Evolutionary conservation across 2,888 invertebrate genomes (phyloP).

Genomic region (Brachyptera risi): DNA sequence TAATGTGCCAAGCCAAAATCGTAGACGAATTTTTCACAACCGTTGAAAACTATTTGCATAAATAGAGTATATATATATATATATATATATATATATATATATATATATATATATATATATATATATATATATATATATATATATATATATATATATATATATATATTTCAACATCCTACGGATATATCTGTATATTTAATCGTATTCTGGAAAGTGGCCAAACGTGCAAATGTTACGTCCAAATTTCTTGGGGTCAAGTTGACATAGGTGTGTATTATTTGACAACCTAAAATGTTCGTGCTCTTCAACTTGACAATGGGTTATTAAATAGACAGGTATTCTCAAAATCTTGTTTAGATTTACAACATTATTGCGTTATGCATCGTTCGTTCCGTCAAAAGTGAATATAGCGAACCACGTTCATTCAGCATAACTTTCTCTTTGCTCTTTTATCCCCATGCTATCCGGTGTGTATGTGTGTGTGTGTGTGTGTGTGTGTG

Average conservation of each 20-base stretch:
- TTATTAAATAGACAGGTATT: not conserved
- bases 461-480: no score
- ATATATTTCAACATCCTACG: no score
- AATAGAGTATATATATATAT: no score
- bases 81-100: no score
- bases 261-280: not conserved
- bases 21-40: no score
- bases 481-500: no score
- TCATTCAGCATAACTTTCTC: slow-evolving; percentile 11
- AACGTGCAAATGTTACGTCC: not conserved
- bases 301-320: slow-evolving; percentile 19
- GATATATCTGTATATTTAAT: not conserved
- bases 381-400: not conserved
- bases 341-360: not conserved
- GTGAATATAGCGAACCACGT: not conserved
- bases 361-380: not conserved
- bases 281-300: slow-evolving; percentile 3
- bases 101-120: no score
- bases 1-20: no score
- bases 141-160: no score
- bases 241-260: not conserved
- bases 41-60: no score
- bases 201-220: not conserved
- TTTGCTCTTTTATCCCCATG: no score
- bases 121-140: no score